Conservation (phyloP, 2,888 invertebrate genomes). For the Protodeltote pygarga region DNA sequence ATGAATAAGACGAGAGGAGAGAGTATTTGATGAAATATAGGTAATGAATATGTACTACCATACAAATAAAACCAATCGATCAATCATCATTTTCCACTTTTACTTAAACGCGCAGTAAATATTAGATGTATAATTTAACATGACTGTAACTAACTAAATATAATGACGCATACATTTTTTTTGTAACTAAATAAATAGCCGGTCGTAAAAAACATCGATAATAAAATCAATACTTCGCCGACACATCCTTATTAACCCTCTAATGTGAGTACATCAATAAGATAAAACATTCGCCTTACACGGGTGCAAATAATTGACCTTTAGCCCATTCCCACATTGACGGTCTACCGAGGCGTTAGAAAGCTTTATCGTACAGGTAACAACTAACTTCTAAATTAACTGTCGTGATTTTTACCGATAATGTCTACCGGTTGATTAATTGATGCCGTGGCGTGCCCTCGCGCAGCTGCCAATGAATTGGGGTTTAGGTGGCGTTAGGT, state of each 20-base stretch:
- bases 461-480: slow-evolving; percentile 19
- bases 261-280: slow-evolving; percentile 60
- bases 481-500: slow-evolving; percentile 6
- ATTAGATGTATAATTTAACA: no score
- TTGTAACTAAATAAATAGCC: neutral
- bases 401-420: slow-evolving; percentile 76
- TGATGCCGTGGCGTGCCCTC: slow-evolving; percentile 47
- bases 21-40: no score
- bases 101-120: no score
- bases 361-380: slow-evolving; percentile 69
- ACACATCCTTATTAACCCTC: slow-evolving; percentile 45
- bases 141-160: no score
- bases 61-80: no score
- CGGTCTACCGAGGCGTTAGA: slow-evolving; percentile 69
- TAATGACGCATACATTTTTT: no score
- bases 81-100: no score
- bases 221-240: neutral
- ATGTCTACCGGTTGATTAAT: slow-evolving; percentile 70
- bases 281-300: slow-evolving; percentile 53
- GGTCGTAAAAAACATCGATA: neutral
- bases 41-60: no score
- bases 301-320: slow-evolving; percentile 77
- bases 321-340: slow-evolving; percentile 74
- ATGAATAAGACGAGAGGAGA: no score
- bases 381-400: slow-evolving; percentile 60